phyloP scores from a whole-genome alignment of 2,113 vertebrate species.

The Tragulus kanchil region DNA sequence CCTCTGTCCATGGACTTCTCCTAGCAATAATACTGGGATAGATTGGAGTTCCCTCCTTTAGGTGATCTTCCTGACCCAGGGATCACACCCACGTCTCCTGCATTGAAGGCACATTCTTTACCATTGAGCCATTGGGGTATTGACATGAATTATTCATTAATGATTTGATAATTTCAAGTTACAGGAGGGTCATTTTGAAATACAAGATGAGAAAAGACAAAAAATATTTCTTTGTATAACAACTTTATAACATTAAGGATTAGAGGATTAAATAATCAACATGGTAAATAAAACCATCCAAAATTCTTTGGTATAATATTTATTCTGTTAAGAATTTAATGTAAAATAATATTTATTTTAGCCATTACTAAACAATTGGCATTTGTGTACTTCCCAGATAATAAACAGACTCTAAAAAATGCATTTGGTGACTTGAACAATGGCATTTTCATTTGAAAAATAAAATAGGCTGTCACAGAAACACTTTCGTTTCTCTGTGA shows the following conservation, averaged over 20 bases:
- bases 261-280: constrained; percentile 47
- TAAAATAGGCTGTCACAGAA: constrained; percentile 49
- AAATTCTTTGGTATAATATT: constrained; percentile 42
- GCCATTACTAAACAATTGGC: constrained; percentile 41
- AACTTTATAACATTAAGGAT: constrained; percentile 40
- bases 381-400: constrained; percentile 53
- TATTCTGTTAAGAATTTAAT: constrained; percentile 59
- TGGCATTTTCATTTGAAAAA: constrained; percentile 64
- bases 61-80: not conserved
- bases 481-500: constrained; percentile 41
- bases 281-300: constrained; percentile 52
- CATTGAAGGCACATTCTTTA: not conserved
- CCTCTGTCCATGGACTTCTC: not conserved
- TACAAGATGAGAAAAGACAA: constrained; percentile 45
- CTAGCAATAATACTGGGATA: not conserved
- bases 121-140: not conserved
- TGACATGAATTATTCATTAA: constrained; percentile 35
- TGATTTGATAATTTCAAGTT: not conserved
- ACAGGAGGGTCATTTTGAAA: constrained; percentile 8
- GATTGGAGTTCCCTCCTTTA: not conserved
- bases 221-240: not conserved
- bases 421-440: not conserved
- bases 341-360: constrained; percentile 67
- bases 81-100: not conserved
- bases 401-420: constrained; percentile 32